Percentiles rank a stretch among this genome's conserved stretches.
Evolutionary conservation across 1,140 invertebrate genomes (phyloP).

Genomic region (Penaeus indicus): DNA sequence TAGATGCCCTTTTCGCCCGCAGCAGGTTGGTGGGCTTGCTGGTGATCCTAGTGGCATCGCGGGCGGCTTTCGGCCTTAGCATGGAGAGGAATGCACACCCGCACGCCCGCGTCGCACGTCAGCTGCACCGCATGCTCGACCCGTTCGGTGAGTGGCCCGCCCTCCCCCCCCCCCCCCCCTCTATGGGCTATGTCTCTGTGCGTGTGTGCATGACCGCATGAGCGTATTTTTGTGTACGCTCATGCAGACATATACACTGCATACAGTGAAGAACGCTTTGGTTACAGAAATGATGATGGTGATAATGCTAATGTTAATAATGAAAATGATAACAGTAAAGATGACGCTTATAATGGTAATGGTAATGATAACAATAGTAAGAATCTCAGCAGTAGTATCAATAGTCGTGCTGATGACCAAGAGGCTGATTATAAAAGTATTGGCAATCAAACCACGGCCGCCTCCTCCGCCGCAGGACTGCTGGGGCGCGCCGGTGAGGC

Average conservation of each 20-base stretch:
- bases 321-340: too few relatives aligned
- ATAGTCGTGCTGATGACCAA: too few relatives aligned
- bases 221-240: too few relatives aligned
- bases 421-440: too few relatives aligned
- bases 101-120: neutral
- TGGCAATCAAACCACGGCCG: too few relatives aligned
- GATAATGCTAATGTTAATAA: too few relatives aligned
- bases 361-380: too few relatives aligned
- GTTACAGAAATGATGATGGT: too few relatives aligned
- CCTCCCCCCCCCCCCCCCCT: neutral
- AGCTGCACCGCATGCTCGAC: slow-evolving; percentile 48
- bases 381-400: too few relatives aligned
- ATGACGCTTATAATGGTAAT: too few relatives aligned
- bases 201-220: neutral
- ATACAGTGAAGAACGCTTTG: too few relatives aligned
- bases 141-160: slow-evolving; percentile 38
- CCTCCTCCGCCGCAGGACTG: slow-evolving; percentile 13
- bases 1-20: neutral
- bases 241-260: too few relatives aligned
- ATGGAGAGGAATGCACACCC: neutral
- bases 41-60: neutral
- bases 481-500: slow-evolving; percentile 45
- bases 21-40: neutral
- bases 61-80: neutral
- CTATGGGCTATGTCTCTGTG: neutral